A percentile compares a stretch with the other conserved stretches of the same genome.
phyloP scores from a whole-genome alignment of 2,797 vertebrate species.

The Megaceryle alcyon region DNA sequence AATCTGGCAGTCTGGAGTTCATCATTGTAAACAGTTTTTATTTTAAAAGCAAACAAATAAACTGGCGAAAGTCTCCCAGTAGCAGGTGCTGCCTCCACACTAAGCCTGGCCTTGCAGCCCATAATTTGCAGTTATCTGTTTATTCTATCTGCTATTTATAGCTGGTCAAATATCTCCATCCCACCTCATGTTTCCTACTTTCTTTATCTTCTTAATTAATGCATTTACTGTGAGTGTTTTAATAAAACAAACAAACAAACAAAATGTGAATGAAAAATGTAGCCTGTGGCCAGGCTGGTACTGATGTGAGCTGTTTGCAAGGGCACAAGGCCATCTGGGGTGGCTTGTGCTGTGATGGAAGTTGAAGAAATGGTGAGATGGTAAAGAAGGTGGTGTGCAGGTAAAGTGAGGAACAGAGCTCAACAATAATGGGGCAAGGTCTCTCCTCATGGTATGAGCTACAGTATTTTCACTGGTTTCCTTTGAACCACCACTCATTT shows the following conservation, averaged over 20 bases:
- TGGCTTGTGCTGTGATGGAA: neutral
- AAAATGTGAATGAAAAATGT: neutral
- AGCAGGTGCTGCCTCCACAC: conserved; percentile 38
- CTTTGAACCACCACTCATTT: neutral
- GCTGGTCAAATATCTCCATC: neutral
- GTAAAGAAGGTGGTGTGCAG: neutral
- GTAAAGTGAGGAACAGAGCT: neutral
- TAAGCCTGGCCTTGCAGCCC: neutral
- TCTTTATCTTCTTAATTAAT: neutral
- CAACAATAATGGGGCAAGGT: neutral
- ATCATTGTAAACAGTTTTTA: conserved; percentile 22
- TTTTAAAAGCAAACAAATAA: conserved; percentile 58
- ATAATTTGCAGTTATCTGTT: conserved; percentile 29
- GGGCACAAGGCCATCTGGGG: neutral
- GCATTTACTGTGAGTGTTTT: conserved; percentile 20
- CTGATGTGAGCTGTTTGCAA: neutral
- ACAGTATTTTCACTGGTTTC: neutral
- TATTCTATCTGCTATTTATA: conserved; percentile 55
- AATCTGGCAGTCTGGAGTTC: neutral
- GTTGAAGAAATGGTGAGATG: neutral
- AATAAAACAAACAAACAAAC: neutral
- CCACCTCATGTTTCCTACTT: neutral
- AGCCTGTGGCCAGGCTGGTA: neutral
- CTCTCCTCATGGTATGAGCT: neutral
- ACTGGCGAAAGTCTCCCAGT: neutral